Evolutionary conservation across 2,888 invertebrate genomes (phyloP), one percentile per base, ranked within the genome.

Genomic region (Axea sp.): DNA sequence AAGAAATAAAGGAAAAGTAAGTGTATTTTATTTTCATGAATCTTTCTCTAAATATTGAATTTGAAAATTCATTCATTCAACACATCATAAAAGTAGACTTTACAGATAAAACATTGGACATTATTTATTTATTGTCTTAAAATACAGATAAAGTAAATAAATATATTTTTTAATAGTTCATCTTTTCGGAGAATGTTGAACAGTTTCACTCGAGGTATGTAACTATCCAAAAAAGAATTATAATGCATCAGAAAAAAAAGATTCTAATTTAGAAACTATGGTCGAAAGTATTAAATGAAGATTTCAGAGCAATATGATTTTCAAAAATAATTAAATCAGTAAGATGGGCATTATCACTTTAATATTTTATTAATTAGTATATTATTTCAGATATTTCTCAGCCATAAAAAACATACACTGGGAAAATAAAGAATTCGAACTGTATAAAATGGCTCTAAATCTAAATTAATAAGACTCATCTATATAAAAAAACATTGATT

Each of bases 391-490:
- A 78, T 88, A 85, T 77, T 88, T 91, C 22, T 81, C 87, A 51
- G 88, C 89, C 75, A 77, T 89, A 12, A 88, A 88, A 64, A 81
- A 83, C 17, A 83, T 81, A 11, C 88, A 92, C 79, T 94, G 93
- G 94, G 93, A 93, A 88, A 92, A 91, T 45, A 86, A 90, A 68
- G 93, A 93, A 86, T 85, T 92, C 60, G 82, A 87, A 30, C 83
- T 81, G 24, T 92, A 92, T 77, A 84, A 30, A n/a, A n/a, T n/a
- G n/a, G n/a, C n/a, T n/a, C n/a, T n/a, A n/a, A n/a, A n/a, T n/a
- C n/a, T n/a, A n/a, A n/a, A n/a, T n/a, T n/a, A n/a, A n/a, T n/a
- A n/a, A n/a, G n/a, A n/a, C n/a, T n/a, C n/a, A n/a, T n/a, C n/a
- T n/a, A n/a, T n/a, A n/a, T n/a, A n/a, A n/a, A n/a, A n/a, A n/a